A percentile compares a stretch with the other conserved stretches of the same genome.
Evolutionary conservation across 2,888 invertebrate species (phyloP).

Genomic region (Lottia gigantea): DNA sequence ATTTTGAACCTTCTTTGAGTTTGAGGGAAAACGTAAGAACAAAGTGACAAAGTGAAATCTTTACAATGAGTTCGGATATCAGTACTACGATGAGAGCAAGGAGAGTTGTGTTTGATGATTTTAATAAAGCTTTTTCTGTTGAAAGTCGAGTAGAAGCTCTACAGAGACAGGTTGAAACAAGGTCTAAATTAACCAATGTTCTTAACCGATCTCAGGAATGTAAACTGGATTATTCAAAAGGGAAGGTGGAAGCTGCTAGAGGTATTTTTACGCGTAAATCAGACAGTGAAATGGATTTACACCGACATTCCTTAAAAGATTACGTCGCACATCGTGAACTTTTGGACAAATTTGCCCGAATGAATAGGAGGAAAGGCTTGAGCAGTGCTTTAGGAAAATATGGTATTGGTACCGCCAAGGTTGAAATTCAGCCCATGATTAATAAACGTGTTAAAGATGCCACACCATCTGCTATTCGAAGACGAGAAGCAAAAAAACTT

Average conservation of each 20-base stretch:
- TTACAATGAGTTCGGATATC: conserved; percentile 13
- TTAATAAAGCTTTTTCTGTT: conserved; percentile 46
- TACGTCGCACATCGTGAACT: conserved; percentile 49
- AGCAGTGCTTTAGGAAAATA: conserved; percentile 42
- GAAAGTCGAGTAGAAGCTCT: conserved; percentile 51
- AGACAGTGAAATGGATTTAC: conserved; percentile 37
- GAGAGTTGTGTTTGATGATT: conserved; percentile 50
- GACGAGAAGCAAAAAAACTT: conserved; percentile 39
- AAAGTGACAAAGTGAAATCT: not conserved
- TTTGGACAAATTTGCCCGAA: conserved; percentile 35
- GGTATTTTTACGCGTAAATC: conserved; percentile 46
- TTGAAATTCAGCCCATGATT: conserved; percentile 43
- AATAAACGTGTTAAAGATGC: conserved; percentile 44
- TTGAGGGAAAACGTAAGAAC: no score
- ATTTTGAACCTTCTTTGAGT: no score
- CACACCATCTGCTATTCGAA: conserved; percentile 40
- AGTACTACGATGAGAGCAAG: conserved; percentile 38
- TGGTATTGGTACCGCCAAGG: conserved; percentile 38
- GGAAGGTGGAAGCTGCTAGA: conserved; percentile 44
- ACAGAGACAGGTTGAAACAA: conserved; percentile 46
- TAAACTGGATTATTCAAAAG: conserved; percentile 37
- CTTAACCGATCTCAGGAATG: conserved; percentile 48
- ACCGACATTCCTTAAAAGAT: conserved; percentile 44
- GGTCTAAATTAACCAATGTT: conserved; percentile 47
- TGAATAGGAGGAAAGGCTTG: not conserved